Evolutionary conservation across 35 echinoderm and acorn worm genomes (phyloP), one percentile per base, ranked within the genome.

Genomic region (Lytechinus pictus): DNA sequence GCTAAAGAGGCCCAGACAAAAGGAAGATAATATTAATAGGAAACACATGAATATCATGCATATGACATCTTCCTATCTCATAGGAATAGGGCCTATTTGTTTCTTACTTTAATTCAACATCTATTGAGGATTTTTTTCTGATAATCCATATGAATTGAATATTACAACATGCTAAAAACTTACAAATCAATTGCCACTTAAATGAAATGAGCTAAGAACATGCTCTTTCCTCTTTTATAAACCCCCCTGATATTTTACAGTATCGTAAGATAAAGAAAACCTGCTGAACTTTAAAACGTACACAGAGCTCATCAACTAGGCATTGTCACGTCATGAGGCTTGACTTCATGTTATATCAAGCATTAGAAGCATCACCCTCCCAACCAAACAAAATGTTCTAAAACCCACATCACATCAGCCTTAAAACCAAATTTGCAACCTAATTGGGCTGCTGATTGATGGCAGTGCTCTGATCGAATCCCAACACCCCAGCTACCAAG

Each of bases 371-470:
- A 79, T 79, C 12, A n/a, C 19, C 66, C 21, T 79, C 14, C 66
- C 66, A 5, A 79, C 66, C 16, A 24, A 79, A 79, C 66, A 90
- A 6, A 90, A 52, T 90, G 88, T 54, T 90, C 27, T 90, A 90
- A 90, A 90, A 44, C 88, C 28, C 88, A 90, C 28, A 90, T 90
- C 88, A 90, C 88, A 90, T 90, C 88, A 90, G 88, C 88, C 88
- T 90, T 90, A 90, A 54, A 90, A 54, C 88, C 88, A 90, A 90
- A 90, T 90, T 90, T 90, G 88, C 88, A 90, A 44, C 88, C 88
- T 90, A 90, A 90, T 90, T 90, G 88, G 88, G 2, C 88, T 10
- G 88, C 10, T 90, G 88, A 90, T 44, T 90, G 88, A 90, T 90
- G 27, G 29, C 10, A 54, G 10, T 44, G 16, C 16, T 54, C 88